A percentile compares a stretch with the other conserved stretches of the same genome.
Evolutionary conservation across 2,888 invertebrate species (phyloP).

Genomic region (Agrilus cyanescens): DNA sequence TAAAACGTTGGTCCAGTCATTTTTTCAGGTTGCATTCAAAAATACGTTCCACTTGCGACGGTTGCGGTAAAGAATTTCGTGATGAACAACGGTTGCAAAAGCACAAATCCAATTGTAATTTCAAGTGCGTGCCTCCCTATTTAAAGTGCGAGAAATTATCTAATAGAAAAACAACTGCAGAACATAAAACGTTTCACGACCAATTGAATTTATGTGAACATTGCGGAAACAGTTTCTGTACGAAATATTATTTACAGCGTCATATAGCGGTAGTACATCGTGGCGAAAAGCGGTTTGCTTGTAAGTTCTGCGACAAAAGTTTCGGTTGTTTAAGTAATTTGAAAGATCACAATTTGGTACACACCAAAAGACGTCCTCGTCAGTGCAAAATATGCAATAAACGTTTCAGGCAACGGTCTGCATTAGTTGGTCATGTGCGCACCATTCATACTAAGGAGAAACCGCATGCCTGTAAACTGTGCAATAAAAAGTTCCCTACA

Average conservation of each 20-base stretch:
- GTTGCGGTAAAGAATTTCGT: no score
- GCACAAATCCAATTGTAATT: no score
- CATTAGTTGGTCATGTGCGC: conserved; percentile 7
- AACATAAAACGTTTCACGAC: no score
- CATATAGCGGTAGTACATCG: no score
- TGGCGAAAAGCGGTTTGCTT: conserved; percentile 7
- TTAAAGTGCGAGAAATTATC: no score
- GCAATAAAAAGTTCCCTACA: conserved; percentile 9
- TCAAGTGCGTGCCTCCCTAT: no score
- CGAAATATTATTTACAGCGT: conserved; percentile 6
- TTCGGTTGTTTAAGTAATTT: conserved; percentile 8
- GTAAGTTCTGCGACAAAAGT: conserved; percentile 10
- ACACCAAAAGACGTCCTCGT: conserved; percentile 6
- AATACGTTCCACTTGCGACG: no score
- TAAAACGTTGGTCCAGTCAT: no score
- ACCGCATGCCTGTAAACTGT: conserved; percentile 10
- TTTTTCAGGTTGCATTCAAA: no score
- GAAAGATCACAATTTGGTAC: conserved; percentile 8
- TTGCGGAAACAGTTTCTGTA: conserved; percentile 29
- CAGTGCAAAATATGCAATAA: conserved; percentile 8
- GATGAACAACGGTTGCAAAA: no score
- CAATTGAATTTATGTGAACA: conserved; percentile 22
- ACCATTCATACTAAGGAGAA: conserved; percentile 11
- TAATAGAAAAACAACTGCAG: no score
- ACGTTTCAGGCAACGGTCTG: conserved; percentile 6